Evolutionary conservation across 2,888 invertebrate species (phyloP).

Genomic region (Leptinotarsa juncta): DNA sequence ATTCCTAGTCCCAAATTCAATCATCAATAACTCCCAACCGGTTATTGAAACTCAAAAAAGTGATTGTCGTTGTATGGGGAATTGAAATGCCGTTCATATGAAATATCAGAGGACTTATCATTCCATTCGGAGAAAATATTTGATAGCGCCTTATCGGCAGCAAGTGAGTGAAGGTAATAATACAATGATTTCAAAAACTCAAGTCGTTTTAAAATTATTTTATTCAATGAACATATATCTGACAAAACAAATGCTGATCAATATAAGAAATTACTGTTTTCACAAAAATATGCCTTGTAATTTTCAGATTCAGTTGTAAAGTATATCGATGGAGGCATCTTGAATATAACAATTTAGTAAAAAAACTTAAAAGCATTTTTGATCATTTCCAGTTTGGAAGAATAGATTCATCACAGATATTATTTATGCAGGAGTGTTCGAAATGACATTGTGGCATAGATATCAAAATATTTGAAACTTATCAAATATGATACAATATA

Average conservation of each 20-base stretch:
- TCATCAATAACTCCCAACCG: no score
- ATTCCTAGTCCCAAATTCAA: no score
- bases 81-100: no score
- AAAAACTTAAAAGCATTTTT: neutral
- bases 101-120: no score
- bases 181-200: neutral
- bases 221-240: neutral
- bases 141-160: no score
- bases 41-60: no score
- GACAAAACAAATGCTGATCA: neutral
- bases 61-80: no score
- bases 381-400: neutral
- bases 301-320: neutral
- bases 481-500: neutral
- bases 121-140: no score
- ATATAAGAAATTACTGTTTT: neutral
- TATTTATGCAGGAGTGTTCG: neutral
- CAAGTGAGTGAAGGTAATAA: no score
- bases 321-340: neutral
- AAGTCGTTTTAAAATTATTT: neutral
- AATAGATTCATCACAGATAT: slow-evolving; percentile 13
- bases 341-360: slow-evolving; percentile 4
- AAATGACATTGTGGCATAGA: neutral
- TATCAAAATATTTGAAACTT: neutral
- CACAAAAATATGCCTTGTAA: neutral